Conservation (phyloP, 2,113 vertebrate genomes). For the Motacilla alba region DNA sequence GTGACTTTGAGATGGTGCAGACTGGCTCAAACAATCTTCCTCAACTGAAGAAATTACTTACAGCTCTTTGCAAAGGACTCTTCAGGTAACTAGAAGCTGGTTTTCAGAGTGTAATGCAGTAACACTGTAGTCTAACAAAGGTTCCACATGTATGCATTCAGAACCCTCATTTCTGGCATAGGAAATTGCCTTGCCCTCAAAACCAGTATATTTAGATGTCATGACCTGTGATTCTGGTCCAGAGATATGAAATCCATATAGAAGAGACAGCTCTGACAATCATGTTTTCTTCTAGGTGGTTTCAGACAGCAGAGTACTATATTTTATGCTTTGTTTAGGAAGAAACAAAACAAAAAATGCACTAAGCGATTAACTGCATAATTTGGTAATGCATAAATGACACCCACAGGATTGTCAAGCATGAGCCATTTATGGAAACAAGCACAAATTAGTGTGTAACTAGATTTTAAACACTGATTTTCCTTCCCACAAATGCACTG, state of each 20-base stretch:
- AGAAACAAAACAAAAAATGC: slow-evolving; percentile 18
- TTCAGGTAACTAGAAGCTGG: slow-evolving; percentile 78
- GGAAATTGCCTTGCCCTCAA: neutral
- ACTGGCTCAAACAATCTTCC: slow-evolving; percentile 82
- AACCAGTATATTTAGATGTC: neutral
- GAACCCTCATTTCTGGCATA: neutral
- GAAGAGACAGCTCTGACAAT: neutral
- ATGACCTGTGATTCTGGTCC: neutral
- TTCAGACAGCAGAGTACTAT: neutral
- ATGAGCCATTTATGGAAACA: neutral
- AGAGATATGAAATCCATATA: neutral
- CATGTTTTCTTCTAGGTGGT: neutral
- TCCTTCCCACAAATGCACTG: neutral
- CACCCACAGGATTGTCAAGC: slow-evolving; percentile 38
- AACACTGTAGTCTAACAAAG: neutral
- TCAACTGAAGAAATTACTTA: slow-evolving; percentile 85
- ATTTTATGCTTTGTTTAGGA: slow-evolving; percentile 37
- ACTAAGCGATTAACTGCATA: neutral
- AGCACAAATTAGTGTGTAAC: neutral
- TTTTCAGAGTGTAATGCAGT: neutral
- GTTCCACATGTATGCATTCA: accelerated
- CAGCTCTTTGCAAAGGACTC: slow-evolving; percentile 85
- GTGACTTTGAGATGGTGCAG: slow-evolving; percentile 85
- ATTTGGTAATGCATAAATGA: slow-evolving; percentile 23
- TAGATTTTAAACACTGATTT: neutral